Conservation (phyloP, 2,113 vertebrate species). For the Boleophthalmus pectinirostris region DNA sequence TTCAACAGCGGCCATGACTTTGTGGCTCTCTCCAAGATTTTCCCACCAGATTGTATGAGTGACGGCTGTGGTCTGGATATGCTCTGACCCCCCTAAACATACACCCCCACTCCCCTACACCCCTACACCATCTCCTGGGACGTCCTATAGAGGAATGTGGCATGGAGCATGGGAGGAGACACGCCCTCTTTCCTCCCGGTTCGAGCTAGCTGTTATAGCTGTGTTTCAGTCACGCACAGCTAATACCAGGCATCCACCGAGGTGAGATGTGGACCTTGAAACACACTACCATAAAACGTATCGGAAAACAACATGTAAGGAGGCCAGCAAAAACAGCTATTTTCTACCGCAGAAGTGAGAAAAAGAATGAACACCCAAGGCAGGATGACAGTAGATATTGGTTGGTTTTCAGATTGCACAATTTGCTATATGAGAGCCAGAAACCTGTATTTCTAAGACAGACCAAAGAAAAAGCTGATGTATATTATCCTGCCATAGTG, state of each 20-base stretch:
- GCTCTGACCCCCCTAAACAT: constrained; percentile 16
- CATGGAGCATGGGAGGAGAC: constrained; percentile 45
- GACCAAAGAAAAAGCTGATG: not conserved
- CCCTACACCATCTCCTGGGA: constrained; percentile 50
- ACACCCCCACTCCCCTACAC: not conserved
- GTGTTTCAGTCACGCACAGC: constrained; percentile 60
- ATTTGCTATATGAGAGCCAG: not conserved
- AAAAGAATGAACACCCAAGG: not conserved
- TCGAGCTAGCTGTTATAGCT: constrained; percentile 21
- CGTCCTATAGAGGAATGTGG: constrained; percentile 64
- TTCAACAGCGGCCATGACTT: constrained; percentile 38
- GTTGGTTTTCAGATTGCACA: not conserved
- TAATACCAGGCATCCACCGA: constrained; percentile 53
- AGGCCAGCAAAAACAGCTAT: constrained; percentile 10
- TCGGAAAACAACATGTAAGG: constrained; percentile 19
- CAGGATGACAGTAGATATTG: not conserved
- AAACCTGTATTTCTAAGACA: not conserved
- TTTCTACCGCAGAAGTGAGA: not conserved
- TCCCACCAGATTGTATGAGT: constrained; percentile 61
- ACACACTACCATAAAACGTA: constrained; percentile 13
- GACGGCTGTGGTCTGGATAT: constrained; percentile 63
- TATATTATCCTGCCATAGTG: too few species aligned
- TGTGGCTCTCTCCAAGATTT: constrained; percentile 48
- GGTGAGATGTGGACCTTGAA: constrained; percentile 33
- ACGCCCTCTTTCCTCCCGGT: constrained; percentile 39